Conservation (phyloP, 2,797 vertebrate species). For the Molossus alvarezi region DNA sequence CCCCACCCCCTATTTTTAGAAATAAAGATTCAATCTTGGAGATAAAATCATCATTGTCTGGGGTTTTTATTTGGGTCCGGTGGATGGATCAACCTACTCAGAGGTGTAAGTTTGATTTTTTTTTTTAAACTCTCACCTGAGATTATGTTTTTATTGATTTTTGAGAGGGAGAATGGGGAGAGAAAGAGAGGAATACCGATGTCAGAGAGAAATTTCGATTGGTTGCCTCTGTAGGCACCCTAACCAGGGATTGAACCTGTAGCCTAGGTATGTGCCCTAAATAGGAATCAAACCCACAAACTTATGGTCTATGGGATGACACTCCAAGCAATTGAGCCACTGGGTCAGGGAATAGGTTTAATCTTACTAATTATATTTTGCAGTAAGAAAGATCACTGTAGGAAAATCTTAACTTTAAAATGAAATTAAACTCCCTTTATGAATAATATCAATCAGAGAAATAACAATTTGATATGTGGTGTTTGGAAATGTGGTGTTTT, state of each 20-base stretch:
- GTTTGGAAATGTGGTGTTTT: not conserved
- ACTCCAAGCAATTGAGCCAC: no score
- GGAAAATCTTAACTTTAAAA: not conserved
- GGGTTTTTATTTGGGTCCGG: not conserved
- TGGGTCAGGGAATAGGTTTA: not conserved
- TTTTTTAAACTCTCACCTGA: no score
- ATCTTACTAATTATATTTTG: constrained; percentile 30
- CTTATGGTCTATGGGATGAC: no score
- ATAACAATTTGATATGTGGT: not conserved
- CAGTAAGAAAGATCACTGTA: not conserved
- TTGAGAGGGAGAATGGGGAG: no score
- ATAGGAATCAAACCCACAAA: no score
- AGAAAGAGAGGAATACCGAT: no score
- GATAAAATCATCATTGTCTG: not conserved
- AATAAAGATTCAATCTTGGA: not conserved
- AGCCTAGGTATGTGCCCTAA: no score
- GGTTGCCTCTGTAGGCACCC: no score
- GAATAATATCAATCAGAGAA: not conserved
- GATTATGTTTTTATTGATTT: no score
- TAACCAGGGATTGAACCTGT: no score
- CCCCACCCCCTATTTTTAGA: not conserved
- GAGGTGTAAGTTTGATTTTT: constrained; percentile 21
- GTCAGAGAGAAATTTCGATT: no score
- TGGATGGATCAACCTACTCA: not conserved
- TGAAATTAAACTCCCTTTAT: constrained; percentile 3